These are phyloP conservation scores for Drosophila helvetica DNA, from an alignment of 2,888 invertebrate species.

Conservation along the genomic window DNA sequence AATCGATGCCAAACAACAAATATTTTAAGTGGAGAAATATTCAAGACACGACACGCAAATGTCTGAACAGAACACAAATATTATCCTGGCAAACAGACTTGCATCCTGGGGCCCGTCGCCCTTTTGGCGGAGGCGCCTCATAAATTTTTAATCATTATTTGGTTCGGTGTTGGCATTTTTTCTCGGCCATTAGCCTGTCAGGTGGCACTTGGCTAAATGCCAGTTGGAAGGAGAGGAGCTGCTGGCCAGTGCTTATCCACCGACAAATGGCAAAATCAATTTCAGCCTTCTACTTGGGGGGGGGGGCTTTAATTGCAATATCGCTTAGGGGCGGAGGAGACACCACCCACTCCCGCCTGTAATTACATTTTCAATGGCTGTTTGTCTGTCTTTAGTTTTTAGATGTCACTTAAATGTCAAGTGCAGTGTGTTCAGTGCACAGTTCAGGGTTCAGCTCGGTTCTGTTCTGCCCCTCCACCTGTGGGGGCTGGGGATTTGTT, in stretches of 20 bases:
- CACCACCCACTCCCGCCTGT: conserved; percentile 18
- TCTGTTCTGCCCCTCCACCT: conserved; percentile 8
- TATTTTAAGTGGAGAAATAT: conserved; percentile 43
- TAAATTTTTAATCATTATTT: conserved; percentile 66
- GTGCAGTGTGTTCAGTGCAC: conserved; percentile 45
- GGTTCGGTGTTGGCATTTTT: conserved; percentile 25
- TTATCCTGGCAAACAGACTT: conserved; percentile 8
- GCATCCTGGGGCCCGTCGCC: background rate
- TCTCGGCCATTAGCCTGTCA: conserved; percentile 63
- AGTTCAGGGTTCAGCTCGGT: background rate
- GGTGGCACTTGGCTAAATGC: conserved; percentile 60
- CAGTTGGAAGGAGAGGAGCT: conserved; percentile 22
- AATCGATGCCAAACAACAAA: conserved; percentile 46
- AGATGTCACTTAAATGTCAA: conserved; percentile 74
- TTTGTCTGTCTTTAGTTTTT: conserved; percentile 25
- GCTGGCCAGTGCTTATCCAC: conserved; percentile 42
- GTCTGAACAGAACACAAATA: conserved; percentile 58
- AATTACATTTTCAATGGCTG: conserved; percentile 60
- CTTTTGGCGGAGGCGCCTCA: conserved; percentile 34
- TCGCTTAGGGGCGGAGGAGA: conserved; percentile 41
- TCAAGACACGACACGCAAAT: conserved; percentile 52
- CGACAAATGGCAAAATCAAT: conserved; percentile 71
- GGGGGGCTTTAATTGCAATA: conserved; percentile 67
- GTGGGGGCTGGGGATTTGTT: conserved; percentile 8
- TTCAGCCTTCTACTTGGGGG: conserved; percentile 47